Percentiles rank a stretch among this genome's conserved stretches.
phyloP scores from a whole-genome alignment of 2,113 vertebrate genomes.

The Leucopsar rothschildi region DNA sequence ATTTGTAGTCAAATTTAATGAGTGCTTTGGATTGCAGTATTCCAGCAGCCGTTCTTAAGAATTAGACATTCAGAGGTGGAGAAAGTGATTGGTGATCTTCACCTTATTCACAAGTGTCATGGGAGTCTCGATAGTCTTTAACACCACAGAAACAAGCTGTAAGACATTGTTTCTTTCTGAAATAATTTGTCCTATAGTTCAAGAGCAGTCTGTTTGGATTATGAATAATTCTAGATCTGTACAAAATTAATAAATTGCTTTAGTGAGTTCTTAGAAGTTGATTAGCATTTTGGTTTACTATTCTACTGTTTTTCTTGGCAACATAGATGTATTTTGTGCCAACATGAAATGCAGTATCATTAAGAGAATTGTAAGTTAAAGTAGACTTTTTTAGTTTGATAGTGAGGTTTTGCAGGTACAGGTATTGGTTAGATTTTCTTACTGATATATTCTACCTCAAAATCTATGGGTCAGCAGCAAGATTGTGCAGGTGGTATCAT shows the following conservation, averaged over 20 bases:
- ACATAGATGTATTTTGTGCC: not conserved
- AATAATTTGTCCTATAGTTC: not conserved
- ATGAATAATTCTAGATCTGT: not conserved
- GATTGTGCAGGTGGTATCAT: not conserved
- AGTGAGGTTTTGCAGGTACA: not conserved
- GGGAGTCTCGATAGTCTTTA: rapidly evolving
- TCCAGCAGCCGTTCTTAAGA: not conserved
- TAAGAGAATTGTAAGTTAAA: not conserved
- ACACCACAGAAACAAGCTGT: not conserved
- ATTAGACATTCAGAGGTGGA: not conserved
- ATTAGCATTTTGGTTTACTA: not conserved
- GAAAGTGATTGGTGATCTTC: not conserved
- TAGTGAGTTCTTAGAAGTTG: not conserved
- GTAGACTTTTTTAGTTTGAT: not conserved
- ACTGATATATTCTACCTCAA: not conserved
- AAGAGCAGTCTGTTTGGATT: not conserved
- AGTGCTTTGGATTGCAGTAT: not conserved
- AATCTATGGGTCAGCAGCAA: not conserved
- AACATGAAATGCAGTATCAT: not conserved
- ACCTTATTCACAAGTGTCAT: not conserved
- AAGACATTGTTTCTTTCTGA: not conserved
- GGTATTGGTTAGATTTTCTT: not conserved
- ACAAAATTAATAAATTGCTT: not conserved
- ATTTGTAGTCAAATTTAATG: not conserved
- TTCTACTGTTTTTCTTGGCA: not conserved